phyloP scores from a whole-genome alignment of 2,113 vertebrate species.

The Proterorhinus semilunaris region DNA sequence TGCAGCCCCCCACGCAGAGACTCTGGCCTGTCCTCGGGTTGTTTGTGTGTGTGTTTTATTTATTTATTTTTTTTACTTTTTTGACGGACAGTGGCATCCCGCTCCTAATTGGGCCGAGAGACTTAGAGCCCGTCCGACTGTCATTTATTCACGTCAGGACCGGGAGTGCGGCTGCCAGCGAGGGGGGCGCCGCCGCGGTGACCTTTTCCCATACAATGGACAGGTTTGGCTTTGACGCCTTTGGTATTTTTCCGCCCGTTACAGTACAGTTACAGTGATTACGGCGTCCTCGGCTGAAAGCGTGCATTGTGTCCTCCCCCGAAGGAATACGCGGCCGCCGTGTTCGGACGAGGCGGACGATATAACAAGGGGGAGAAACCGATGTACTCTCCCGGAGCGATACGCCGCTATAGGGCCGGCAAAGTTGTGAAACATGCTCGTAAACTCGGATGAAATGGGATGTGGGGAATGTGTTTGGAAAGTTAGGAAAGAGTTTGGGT shows the following conservation, averaged over 20 bases:
- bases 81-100: slow-evolving; percentile 50
- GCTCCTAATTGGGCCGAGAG: slow-evolving; percentile 65
- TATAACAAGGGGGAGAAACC: too few relatives aligned
- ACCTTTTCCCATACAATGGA: slow-evolving; percentile 62
- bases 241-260: slow-evolving; percentile 41
- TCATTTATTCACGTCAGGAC: slow-evolving; percentile 59
- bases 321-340: slow-evolving; percentile 23
- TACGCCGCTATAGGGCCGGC: too few relatives aligned
- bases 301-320: slow-evolving; percentile 48
- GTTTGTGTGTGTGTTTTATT: slow-evolving; percentile 1
- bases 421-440: too few relatives aligned
- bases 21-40: slow-evolving; percentile 15
- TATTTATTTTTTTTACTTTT: slow-evolving; percentile 23
- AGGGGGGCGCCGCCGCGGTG: slow-evolving; percentile 30
- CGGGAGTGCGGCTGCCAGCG: slow-evolving; percentile 48
- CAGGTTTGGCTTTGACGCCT: slow-evolving; percentile 26
- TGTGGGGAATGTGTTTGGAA: too few relatives aligned
- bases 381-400: too few relatives aligned
- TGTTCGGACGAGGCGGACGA: slow-evolving; percentile 8
- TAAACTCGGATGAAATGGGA: too few relatives aligned
- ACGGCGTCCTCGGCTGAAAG: slow-evolving; percentile 36
- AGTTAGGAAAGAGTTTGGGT: too few relatives aligned
- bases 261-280: slow-evolving; percentile 37
- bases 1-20: slow-evolving; percentile 17
- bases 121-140: slow-evolving; percentile 49